Conservation (phyloP, 1,140 invertebrate species). For the Acromyrmex charruanus region DNA sequence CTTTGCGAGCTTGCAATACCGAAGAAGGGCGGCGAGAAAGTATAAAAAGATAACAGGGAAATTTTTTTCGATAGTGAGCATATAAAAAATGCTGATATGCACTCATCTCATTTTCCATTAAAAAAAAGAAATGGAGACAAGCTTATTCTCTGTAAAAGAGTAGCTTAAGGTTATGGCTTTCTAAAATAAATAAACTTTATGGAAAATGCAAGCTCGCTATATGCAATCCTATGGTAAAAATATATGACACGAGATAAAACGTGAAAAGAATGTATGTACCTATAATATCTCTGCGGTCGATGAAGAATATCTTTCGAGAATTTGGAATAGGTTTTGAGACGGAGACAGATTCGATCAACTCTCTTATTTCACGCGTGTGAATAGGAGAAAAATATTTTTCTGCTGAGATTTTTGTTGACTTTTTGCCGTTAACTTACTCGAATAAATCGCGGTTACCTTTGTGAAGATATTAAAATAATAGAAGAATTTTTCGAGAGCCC, state of each 20-base stretch:
- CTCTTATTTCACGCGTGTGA: slow-evolving; percentile 18
- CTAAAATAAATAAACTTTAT: slow-evolving; percentile 23
- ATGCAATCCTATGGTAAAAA: slow-evolving; percentile 3
- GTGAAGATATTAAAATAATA: slow-evolving; percentile 49
- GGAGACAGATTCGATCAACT: not conserved
- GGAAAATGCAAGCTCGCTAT: not conserved
- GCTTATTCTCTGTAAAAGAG: not conserved
- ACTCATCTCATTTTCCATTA: slow-evolving; percentile 1
- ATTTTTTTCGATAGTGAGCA: slow-evolving; percentile 25
- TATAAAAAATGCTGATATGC: slow-evolving; percentile 32
- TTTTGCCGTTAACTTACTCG: slow-evolving; percentile 7
- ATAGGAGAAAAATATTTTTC: slow-evolving; percentile 48
- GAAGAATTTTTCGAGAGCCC: slow-evolving; percentile 38
- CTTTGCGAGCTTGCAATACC: slow-evolving; percentile 33
- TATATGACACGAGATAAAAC: slow-evolving; percentile 22
- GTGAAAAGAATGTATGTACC: slow-evolving; percentile 15
- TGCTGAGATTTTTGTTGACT: slow-evolving; percentile 17
- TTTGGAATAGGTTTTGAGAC: not conserved
- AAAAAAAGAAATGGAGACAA: slow-evolving; percentile 5
- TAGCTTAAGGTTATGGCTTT: not conserved
- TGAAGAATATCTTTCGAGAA: slow-evolving; percentile 15
- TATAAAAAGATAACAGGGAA: slow-evolving; percentile 8
- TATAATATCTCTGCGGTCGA: not conserved
- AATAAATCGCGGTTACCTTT: slow-evolving; percentile 2
- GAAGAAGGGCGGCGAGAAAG: slow-evolving; percentile 14